Evolutionary conservation across 2,113 vertebrate genomes (phyloP), one percentile per base, ranked within the genome.

Genomic region (Heptranchias perlo): DNA sequence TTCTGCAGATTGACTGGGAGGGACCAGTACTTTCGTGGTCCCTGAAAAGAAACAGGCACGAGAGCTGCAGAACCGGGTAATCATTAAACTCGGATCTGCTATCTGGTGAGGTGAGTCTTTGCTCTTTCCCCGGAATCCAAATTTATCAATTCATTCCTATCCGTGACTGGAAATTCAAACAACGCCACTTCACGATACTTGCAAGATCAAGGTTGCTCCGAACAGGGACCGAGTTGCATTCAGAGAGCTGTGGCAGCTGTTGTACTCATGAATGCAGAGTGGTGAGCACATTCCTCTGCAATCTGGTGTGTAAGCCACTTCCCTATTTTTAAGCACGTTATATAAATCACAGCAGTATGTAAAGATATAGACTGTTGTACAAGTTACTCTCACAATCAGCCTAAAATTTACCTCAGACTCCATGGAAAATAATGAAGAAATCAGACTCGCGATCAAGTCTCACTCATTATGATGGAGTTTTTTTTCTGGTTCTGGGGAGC

Each of bases 161-260:
- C 82, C 18, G 82, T 86, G 47, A 86, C 49, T 87, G 84, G 49
- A 87, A 87, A 87, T 87, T 52, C 58, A 39, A 93, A 64, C n/a
- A 93, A 39, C 7, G 6, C 61, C n/a, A 21, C 58, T 93, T 91
- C 31, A 44, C 23, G 89, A 64, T 62, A 21, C 35, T 64, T 18
- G 13, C 58, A 93, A 23, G 31, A 1, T 61, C 58, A 93, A 93
- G 54, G 16, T 92, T 92, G 35, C 61, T 92, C 18, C 58, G 1
- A 2, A 16, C 58, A 39, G 58, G 35, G 58, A 62, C 54, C 61
- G 16, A 21, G 28, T 82, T 18, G 58, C 58, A 47, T 92, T 92
- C 35, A 92, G 61, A 18, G 58, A 61, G 35, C 35, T 93, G 89
- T 62, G 89, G 31, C 89, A 93, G 89, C 89, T 93, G 89, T 62